These are phyloP conservation scores for Drosophila bocqueti DNA, from an alignment of 1,140 invertebrate species.

Conservation along the genomic window DNA sequence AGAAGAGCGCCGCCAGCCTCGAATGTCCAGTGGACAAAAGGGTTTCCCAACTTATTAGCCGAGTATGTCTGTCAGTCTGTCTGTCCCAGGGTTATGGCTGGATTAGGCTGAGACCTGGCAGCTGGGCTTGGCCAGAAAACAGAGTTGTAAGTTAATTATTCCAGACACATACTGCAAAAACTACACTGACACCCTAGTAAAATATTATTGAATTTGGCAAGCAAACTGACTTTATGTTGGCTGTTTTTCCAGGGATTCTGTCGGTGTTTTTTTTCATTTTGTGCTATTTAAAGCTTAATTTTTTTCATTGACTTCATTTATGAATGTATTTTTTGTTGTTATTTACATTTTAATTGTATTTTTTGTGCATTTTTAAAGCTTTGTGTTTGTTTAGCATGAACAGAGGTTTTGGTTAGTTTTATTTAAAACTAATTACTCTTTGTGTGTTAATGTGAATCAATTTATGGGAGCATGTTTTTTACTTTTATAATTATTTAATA, in stretches of 20 bases:
- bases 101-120: constrained; percentile 46
- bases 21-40: constrained; percentile 67
- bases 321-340: background rate
- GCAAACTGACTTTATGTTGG: background rate
- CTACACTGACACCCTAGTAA: constrained; percentile 6
- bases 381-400: background rate
- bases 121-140: constrained; percentile 13
- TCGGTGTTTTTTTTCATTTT: background rate
- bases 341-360: background rate
- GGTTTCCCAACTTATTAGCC: constrained; percentile 75
- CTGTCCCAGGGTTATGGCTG: constrained; percentile 36
- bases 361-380: background rate
- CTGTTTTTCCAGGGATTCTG: background rate
- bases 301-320: background rate
- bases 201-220: background rate
- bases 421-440: constrained; percentile 10
- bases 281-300: background rate
- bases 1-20: constrained; percentile 58
- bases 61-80: constrained; percentile 3
- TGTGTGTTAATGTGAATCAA: background rate
- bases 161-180: constrained; percentile 14
- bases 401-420: background rate
- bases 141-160: constrained; percentile 43
- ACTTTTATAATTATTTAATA: background rate
- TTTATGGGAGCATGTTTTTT: background rate